phyloP scores from a whole-genome alignment of 2,113 vertebrate genomes.

The Clarias magur region DNA sequence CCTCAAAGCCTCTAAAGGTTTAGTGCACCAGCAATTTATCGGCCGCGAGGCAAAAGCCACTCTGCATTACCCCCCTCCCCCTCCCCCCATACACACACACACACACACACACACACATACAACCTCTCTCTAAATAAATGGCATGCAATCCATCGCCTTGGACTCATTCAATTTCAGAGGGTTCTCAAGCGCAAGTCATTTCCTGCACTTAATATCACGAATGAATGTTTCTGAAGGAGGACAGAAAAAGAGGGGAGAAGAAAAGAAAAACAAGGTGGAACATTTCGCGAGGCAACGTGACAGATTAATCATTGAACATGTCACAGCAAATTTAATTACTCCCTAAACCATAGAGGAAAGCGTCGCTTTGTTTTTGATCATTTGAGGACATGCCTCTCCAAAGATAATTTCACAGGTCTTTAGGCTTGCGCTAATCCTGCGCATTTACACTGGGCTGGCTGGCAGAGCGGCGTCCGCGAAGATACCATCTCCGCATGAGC shows the following conservation, averaged over 20 bases:
- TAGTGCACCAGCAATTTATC: conserved; percentile 59
- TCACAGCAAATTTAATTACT: conserved; percentile 53
- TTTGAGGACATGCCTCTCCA: conserved; percentile 28
- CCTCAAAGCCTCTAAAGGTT: conserved; percentile 54
- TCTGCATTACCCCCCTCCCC: conserved; percentile 43
- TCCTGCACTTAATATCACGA: conserved; percentile 57
- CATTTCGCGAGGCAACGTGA: conserved; percentile 40
- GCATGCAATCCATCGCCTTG: conserved; percentile 55
- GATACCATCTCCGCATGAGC: conserved; percentile 53
- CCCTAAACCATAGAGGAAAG: conserved; percentile 34
- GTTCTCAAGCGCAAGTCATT: conserved; percentile 58
- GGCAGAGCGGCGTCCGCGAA: conserved; percentile 39
- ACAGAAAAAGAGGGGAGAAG: conserved; percentile 16
- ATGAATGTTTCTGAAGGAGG: conserved; percentile 50
- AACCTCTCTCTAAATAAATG: conserved; percentile 53
- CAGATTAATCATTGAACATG: conserved; percentile 53
- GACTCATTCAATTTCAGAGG: conserved; percentile 58
- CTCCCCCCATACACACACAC: conserved; percentile 20
- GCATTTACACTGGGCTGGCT: conserved; percentile 34
- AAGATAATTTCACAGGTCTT: conserved; percentile 47
- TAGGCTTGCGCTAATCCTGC: conserved; percentile 43
- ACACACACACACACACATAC: conserved; percentile 31
- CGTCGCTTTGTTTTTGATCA: conserved; percentile 51
- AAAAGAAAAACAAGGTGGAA: conserved; percentile 41
- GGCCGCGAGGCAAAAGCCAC: conserved; percentile 55